These are phyloP conservation scores for Dipodomys stephensi DNA, from an alignment of 2,113 vertebrate species.

Conservation along the genomic window DNA sequence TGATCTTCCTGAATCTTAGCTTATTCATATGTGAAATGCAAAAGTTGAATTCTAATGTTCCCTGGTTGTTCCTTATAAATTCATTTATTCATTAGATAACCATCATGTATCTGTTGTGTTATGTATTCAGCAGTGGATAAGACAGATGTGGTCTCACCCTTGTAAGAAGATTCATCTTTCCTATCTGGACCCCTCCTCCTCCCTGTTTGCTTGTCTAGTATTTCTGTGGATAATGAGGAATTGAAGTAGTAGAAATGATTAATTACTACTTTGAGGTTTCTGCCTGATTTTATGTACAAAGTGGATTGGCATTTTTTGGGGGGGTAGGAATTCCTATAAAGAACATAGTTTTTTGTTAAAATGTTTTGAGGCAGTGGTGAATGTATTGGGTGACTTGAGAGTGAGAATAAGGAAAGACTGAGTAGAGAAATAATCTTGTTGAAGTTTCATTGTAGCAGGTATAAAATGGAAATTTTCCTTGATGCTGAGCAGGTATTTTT, in stretches of 20 bases:
- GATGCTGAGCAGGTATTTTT: background rate
- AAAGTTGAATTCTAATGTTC: background rate
- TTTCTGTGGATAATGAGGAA: constrained; percentile 47
- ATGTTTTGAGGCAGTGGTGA: constrained; percentile 38
- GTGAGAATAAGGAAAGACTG: background rate
- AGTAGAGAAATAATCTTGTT: background rate
- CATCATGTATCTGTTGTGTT: background rate
- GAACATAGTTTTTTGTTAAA: constrained; percentile 11
- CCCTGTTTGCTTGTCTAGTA: background rate
- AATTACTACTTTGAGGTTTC: constrained; percentile 5
- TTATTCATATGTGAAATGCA: constrained; percentile 32
- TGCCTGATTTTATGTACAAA: constrained; percentile 31
- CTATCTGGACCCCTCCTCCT: background rate
- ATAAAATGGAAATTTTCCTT: constrained; percentile 21
- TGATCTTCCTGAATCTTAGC: background rate
- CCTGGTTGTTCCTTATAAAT: constrained; percentile 34
- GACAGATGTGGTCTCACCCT: background rate
- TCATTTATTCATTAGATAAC: constrained; percentile 20
- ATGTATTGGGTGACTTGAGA: constrained; percentile 33
- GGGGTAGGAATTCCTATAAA: background rate
- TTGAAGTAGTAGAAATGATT: constrained; percentile 49
- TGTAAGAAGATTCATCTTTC: background rate
- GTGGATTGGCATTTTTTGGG: background rate
- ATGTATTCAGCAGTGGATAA: background rate
- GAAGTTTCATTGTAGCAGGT: background rate